Evolutionary conservation across 2,113 vertebrate species (phyloP).

Genomic region (Aspidoscelis tigris): DNA sequence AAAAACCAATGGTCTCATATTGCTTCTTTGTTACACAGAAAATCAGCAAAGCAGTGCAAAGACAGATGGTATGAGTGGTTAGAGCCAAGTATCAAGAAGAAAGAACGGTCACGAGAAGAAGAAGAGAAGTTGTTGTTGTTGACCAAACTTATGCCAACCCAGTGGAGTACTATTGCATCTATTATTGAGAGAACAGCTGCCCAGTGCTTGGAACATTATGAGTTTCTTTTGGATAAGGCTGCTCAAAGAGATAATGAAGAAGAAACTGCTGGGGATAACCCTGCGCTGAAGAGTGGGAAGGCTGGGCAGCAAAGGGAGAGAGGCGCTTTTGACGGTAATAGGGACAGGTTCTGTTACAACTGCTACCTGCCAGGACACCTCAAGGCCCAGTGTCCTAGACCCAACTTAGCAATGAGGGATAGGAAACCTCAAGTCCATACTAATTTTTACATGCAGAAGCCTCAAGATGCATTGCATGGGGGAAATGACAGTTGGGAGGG

Average conservation of each 20-base stretch:
- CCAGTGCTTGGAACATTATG: conserved; percentile 97
- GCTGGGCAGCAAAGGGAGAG: no score
- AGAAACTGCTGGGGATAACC: conserved; percentile 90
- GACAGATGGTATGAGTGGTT: conserved; percentile 99
- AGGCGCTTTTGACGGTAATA: no score
- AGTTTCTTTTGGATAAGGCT: conserved; percentile 98
- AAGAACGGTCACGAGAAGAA: conserved; percentile 98
- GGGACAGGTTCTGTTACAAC: no score
- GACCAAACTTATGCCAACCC: conserved; percentile 98
- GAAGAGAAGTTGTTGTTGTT: conserved; percentile 96
- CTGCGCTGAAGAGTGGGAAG: conserved; percentile 38
- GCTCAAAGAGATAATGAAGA: conserved; percentile 98
- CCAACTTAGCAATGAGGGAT: no score
- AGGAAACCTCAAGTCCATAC: no score
- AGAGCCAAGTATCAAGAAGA: conserved; percentile 98
- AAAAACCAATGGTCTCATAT: conserved; percentile 99
- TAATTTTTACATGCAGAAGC: no score
- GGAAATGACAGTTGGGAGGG: no score
- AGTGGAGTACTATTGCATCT: conserved; percentile 98
- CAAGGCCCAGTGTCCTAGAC: no score
- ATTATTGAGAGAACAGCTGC: conserved; percentile 98
- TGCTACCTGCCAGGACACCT: no score
- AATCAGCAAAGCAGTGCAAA: conserved; percentile 99
- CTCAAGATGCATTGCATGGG: no score
- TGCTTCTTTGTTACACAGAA: conserved; percentile 93